These are phyloP conservation scores for Triplophysa bombifrons DNA, from an alignment of 2,797 vertebrate genomes.

Conservation along the genomic window DNA sequence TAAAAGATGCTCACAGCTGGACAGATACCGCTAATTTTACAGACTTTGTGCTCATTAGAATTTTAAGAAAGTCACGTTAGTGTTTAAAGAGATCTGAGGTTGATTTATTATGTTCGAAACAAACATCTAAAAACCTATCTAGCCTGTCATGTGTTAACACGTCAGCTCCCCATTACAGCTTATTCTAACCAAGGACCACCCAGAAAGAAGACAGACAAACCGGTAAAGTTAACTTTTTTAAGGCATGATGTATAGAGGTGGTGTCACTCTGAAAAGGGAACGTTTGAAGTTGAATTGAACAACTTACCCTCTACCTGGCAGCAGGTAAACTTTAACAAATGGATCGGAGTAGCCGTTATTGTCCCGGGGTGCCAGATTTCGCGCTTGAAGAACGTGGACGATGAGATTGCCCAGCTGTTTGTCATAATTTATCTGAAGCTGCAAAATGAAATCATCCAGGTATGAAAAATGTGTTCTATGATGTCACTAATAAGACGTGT, in stretches of 20 bases:
- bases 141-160: neutral
- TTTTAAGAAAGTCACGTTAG: slow-evolving; percentile 9
- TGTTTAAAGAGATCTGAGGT: neutral
- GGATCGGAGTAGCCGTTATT: slow-evolving; percentile 97
- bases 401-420: slow-evolving; percentile 96
- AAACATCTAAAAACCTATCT: neutral
- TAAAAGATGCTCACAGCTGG: neutral
- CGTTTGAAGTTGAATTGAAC: neutral
- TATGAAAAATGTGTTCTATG: neutral
- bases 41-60: slow-evolving; percentile 24
- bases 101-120: no score
- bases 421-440: slow-evolving; percentile 99
- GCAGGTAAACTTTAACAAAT: slow-evolving; percentile 98
- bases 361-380: slow-evolving; percentile 90
- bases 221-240: no score
- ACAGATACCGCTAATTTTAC: slow-evolving; percentile 11
- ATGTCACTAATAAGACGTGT: neutral
- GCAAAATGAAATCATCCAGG: slow-evolving; percentile 44
- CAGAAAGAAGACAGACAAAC: no score
- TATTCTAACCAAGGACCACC: no score
- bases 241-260: no score
- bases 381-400: slow-evolving; percentile 96
- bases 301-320: slow-evolving; percentile 97
- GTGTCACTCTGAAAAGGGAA: neutral
- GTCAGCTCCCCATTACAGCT: no score